Base-by-base conservation (phyloP, 2,888 invertebrate genomes). In the Phasia obesa region DNA sequence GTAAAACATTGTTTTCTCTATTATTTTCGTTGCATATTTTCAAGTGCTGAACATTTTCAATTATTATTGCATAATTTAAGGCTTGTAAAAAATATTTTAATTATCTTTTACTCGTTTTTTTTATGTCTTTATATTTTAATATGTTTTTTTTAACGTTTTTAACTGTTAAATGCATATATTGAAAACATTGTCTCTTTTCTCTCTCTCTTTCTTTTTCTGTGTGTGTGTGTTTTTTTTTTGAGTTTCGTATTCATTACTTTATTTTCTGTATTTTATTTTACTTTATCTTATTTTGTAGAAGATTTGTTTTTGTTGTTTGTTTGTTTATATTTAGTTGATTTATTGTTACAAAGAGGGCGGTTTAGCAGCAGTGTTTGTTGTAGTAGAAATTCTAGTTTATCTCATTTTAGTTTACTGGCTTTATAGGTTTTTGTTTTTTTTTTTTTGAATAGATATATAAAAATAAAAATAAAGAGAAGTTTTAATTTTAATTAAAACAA, bases 301-400 rank as follows among this genome's bases (percentile, higher is more conserved):
- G 49, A 19, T 35, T 71, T 49, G 21, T 42, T 23, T 65, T 64
- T 23, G 31, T 27, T 59, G 57, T 62, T 31, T 65, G 11, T 35
- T 55, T 11, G 25, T 13, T 31, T 51, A 19, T 65, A n/a, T 62
- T 15, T 15, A 25, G 21, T 44, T 73, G 6, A n/a, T 31, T 73
- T 53, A 67, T 60, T 31, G 42, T 6, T 60, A 55, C n/a, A 79
- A 65, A 60, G 59, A 74, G 79, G 79, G 79, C 82, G 65, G 65
- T 83, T 83, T 79, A 83, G 83, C 83, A 83, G 83, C 83, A 83
- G 83, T 83, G 83, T 83, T 79, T 83, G 70, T 83, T 83, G 83
- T 75, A 81, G 84, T 78, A 78, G 81, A 76, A 84, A 75, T 78
- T 81, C 62, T 73, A 73, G 73, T 77, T 78, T 78, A 84, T 84